A percentile compares a stretch with the other conserved stretches of the same genome.
phyloP scores from a whole-genome alignment of 2,888 invertebrate genomes.

The Colletes collaris region DNA sequence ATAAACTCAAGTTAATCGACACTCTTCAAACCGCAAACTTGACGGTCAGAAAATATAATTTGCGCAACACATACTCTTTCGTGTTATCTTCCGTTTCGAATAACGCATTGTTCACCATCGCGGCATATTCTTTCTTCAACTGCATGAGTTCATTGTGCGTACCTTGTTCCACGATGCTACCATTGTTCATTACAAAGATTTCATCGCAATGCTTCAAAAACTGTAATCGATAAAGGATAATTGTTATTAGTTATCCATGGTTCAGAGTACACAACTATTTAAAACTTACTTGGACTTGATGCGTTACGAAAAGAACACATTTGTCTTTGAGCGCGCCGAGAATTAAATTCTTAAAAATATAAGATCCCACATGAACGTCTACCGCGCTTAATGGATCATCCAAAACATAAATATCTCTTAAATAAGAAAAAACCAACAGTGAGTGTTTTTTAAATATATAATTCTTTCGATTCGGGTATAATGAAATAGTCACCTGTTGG shows the following conservation, averaged over 20 bases:
- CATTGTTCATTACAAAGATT: constrained; percentile 85
- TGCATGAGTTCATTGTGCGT: constrained; percentile 84
- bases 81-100: constrained; percentile 33
- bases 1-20: background rate
- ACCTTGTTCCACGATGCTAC: constrained; percentile 85
- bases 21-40: background rate
- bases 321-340: constrained; percentile 84
- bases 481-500: constrained; percentile 76
- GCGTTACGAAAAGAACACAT: constrained; percentile 86
- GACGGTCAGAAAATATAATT: background rate
- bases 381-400: constrained; percentile 86
- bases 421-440: constrained; percentile 39
- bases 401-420: constrained; percentile 85
- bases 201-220: constrained; percentile 85
- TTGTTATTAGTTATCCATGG: background rate
- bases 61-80: constrained; percentile 11
- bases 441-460: background rate
- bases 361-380: constrained; percentile 84
- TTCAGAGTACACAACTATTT: background rate
- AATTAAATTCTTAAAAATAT: constrained; percentile 85
- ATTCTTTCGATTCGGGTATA: background rate
- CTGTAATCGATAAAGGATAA: constrained; percentile 74
- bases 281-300: constrained; percentile 84
- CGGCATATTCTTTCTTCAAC: constrained; percentile 77
- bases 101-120: constrained; percentile 56